A percentile compares a stretch with the other conserved stretches of the same genome.
Evolutionary conservation across 2,888 invertebrate species (phyloP).

Genomic region (Spilarctia lutea): DNA sequence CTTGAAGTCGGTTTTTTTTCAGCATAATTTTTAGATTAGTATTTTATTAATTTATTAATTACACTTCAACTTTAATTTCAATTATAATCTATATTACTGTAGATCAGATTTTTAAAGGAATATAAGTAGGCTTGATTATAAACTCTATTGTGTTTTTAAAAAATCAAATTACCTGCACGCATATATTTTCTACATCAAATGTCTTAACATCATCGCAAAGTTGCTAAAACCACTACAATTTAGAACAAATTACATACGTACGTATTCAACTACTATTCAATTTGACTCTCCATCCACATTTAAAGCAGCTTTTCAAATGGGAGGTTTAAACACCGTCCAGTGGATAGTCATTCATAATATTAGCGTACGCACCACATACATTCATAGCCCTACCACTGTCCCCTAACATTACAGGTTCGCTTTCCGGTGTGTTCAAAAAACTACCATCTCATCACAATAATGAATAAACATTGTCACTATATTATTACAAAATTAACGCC

Average conservation of each 20-base stretch:
- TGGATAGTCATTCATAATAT: background rate
- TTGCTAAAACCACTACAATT: background rate
- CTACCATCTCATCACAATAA: constrained; percentile 10
- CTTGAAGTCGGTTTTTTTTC: too few relatives aligned
- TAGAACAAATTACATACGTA: background rate
- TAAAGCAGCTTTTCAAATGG: background rate
- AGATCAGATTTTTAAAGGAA: too few relatives aligned
- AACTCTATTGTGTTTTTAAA: too few relatives aligned
- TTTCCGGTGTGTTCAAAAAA: constrained; percentile 1
- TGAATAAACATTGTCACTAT: constrained; percentile 20
- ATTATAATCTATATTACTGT: too few relatives aligned
- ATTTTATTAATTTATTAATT: too few relatives aligned
- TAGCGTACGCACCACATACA: background rate
- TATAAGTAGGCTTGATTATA: too few relatives aligned
- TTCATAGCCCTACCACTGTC: background rate
- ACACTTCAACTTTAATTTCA: too few relatives aligned
- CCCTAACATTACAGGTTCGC: constrained; percentile 9
- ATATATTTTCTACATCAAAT: too few relatives aligned
- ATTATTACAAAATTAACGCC: constrained; percentile 28
- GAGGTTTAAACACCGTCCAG: background rate
- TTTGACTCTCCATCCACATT: background rate
- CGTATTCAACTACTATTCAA: background rate
- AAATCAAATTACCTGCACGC: too few relatives aligned
- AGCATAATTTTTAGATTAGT: too few relatives aligned
- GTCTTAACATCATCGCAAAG: background rate